phyloP scores from a whole-genome alignment of 2,888 invertebrate species.

The Alsophila aescularia region DNA sequence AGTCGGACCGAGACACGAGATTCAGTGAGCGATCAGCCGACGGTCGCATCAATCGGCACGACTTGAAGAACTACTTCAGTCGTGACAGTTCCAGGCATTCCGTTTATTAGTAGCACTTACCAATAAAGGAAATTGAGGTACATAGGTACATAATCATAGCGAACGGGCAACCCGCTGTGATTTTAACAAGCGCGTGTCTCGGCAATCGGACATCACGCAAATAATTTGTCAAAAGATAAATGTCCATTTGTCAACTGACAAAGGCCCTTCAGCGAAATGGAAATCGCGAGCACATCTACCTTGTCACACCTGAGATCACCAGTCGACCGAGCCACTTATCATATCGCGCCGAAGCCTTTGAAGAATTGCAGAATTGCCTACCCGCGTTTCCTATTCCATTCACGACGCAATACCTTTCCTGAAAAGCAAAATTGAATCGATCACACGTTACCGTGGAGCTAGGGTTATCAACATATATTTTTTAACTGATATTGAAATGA shows the following conservation, averaged over 20 bases:
- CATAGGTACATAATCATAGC: too few relatives aligned
- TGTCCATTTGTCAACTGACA: slow-evolving; percentile 2
- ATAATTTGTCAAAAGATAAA: background rate
- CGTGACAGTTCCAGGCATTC: too few relatives aligned
- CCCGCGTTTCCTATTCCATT: slow-evolving; percentile 17
- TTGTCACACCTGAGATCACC: slow-evolving; percentile 9
- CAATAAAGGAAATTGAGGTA: too few relatives aligned
- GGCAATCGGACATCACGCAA: background rate
- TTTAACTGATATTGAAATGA: too few relatives aligned
- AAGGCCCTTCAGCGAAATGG: background rate
- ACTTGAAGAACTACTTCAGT: too few relatives aligned
- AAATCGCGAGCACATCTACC: background rate
- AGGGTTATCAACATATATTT: slow-evolving; percentile 21
- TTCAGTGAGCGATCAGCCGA: too few relatives aligned
- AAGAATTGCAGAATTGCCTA: slow-evolving; percentile 14
- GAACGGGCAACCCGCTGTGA: too few relatives aligned
- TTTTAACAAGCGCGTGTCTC: too few relatives aligned
- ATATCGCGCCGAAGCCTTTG: slow-evolving; percentile 10
- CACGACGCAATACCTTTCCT: slow-evolving; percentile 19
- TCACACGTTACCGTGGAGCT: slow-evolving; percentile 8
- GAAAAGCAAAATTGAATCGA: slow-evolving; percentile 25
- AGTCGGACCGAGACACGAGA: too few relatives aligned
- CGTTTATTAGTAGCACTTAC: too few relatives aligned
- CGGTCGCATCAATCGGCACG: too few relatives aligned
- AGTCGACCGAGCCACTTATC: slow-evolving; percentile 9